Evolutionary conservation across 2,888 invertebrate species (phyloP).

Genomic region (Sesia apiformis): DNA sequence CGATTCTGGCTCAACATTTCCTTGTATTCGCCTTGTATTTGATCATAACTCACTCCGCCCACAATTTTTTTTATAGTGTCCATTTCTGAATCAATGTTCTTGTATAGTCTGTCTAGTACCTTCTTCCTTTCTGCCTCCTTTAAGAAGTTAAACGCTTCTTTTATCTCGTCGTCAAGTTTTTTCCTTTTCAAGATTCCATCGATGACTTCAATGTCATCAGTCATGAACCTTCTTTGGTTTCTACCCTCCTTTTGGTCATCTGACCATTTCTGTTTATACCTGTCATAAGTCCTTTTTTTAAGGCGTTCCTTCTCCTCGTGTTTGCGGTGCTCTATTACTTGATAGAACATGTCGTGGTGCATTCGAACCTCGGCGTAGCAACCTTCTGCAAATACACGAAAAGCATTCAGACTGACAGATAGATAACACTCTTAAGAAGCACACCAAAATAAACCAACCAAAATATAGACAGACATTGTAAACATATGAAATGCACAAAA

Average conservation of each 20-base stretch:
- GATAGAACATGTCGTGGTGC: not conserved
- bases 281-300: too few relatives aligned
- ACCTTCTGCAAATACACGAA: not conserved
- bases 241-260: too few relatives aligned
- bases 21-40: not conserved
- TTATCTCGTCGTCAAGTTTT: not conserved
- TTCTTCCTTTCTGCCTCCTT: not conserved
- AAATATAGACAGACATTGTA: too few relatives aligned
- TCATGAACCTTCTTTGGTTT: too few relatives aligned
- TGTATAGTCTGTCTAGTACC: not conserved
- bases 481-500: too few relatives aligned
- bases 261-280: too few relatives aligned
- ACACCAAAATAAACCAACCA: too few relatives aligned
- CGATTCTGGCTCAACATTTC: not conserved
- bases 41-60: not conserved
- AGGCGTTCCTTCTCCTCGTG: not conserved
- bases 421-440: too few relatives aligned
- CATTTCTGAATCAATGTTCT: not conserved
- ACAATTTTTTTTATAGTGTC: not conserved
- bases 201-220: too few relatives aligned
- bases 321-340: not conserved
- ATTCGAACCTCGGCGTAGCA: not conserved
- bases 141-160: not conserved
- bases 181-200: not conserved
- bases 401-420: not conserved